These are phyloP conservation scores for Drosophila pegasa DNA, from an alignment of 2,888 invertebrate genomes.

Conservation along the genomic window DNA sequence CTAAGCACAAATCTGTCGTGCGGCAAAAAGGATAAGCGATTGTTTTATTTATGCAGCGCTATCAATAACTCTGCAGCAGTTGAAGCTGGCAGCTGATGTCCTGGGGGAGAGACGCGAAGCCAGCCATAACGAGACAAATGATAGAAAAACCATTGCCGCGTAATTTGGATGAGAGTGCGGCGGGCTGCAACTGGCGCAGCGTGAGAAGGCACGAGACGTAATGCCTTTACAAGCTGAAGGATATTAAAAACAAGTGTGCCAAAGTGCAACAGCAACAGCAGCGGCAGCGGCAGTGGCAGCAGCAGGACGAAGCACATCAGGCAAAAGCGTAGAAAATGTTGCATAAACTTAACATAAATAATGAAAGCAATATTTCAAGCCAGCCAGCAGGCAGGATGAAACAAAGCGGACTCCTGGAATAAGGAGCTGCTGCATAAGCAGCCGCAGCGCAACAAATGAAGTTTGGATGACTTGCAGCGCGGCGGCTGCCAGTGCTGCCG, in stretches of 20 bases:
- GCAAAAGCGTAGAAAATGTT: conserved; percentile 63
- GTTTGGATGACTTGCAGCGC: conserved; percentile 79
- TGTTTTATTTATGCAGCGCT: conserved; percentile 37
- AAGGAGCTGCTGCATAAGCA: conserved; percentile 30
- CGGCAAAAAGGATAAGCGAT: conserved; percentile 19
- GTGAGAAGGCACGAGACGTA: conserved; percentile 46
- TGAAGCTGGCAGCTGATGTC: conserved; percentile 27
- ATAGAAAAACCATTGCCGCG: conserved; percentile 68
- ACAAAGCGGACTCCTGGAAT: conserved; percentile 43
- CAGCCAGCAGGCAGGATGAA: conserved; percentile 39
- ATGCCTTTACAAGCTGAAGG: conserved; percentile 76
- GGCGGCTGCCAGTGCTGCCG: conserved; percentile 5
- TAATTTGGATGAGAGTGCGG: conserved; percentile 51
- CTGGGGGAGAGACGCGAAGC: conserved; percentile 8
- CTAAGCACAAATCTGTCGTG: conserved; percentile 19
- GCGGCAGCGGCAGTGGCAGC: not conserved
- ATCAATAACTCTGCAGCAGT: conserved; percentile 49
- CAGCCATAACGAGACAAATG: conserved; percentile 71
- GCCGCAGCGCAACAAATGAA: conserved; percentile 77
- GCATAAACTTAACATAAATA: conserved; percentile 76
- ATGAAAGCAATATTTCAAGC: conserved; percentile 77
- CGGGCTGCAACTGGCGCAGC: conserved; percentile 11
- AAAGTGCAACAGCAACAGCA: conserved; percentile 44
- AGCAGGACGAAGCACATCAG: conserved; percentile 21
- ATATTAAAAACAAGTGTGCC: conserved; percentile 79